phyloP scores from a whole-genome alignment of 2,113 vertebrate genomes.

The Perca schrenkii region DNA sequence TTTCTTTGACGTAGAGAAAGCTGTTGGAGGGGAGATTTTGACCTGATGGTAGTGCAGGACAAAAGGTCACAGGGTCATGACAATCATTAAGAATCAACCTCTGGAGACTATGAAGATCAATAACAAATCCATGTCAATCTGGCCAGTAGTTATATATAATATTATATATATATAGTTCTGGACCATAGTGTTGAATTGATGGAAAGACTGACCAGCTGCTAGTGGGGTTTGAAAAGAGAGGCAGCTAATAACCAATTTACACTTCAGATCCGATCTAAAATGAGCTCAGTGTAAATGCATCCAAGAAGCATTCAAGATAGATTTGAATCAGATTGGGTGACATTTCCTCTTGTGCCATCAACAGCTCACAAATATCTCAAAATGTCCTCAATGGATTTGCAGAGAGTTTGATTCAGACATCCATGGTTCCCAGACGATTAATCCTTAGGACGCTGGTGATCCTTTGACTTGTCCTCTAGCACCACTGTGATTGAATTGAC shows the following conservation, averaged over 20 bases:
- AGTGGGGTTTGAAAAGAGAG: background rate
- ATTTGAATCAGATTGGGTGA: background rate
- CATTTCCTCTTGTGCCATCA: background rate
- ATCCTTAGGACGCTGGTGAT: background rate
- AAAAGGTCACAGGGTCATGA: slow-evolving; percentile 21
- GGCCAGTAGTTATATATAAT: background rate
- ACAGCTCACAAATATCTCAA: background rate
- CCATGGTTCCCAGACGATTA: background rate
- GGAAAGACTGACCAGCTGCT: background rate
- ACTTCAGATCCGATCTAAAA: background rate
- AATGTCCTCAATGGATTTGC: background rate
- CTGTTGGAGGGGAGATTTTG: background rate
- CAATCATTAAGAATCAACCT: slow-evolving; percentile 15
- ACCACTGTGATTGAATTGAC: background rate
- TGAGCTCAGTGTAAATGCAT: background rate
- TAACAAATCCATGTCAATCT: slow-evolving; percentile 20
- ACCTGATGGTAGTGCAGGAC: background rate
- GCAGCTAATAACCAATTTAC: background rate
- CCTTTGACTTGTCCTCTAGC: background rate
- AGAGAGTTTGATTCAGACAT: background rate
- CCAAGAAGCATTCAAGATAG: background rate
- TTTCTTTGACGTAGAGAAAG: background rate
- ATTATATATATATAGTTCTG: background rate
- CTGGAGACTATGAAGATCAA: slow-evolving; percentile 13
- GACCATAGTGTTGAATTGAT: background rate